A percentile compares a stretch with the other conserved stretches of the same genome.
These are phyloP conservation scores for Delia radicum DNA, from an alignment of 1,140 invertebrate species.

Conservation along the genomic window DNA sequence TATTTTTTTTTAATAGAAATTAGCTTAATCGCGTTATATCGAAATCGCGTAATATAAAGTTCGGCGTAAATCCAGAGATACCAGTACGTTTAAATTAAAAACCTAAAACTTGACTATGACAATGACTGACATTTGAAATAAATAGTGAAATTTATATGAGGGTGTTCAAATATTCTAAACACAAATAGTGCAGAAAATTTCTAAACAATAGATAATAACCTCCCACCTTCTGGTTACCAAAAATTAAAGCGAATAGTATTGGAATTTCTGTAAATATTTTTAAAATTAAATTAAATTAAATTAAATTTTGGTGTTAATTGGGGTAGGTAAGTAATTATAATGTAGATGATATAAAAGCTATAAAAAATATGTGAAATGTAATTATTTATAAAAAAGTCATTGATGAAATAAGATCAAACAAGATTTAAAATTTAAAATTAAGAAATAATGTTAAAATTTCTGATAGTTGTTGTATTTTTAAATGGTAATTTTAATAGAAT, in stretches of 20 bases:
- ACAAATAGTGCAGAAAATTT: not conserved
- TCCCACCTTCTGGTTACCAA: not conserved
- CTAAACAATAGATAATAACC: not conserved
- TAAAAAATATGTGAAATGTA: not conserved
- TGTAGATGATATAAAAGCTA: not conserved
- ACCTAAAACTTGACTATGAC: not conserved
- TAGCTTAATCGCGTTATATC: too few relatives aligned
- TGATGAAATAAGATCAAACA: not conserved
- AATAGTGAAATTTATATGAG: not conserved
- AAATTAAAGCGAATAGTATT: not conserved
- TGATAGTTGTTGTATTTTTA: not conserved
- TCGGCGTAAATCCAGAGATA: not conserved
- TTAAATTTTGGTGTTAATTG: not conserved
- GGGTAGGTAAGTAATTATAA: not conserved
- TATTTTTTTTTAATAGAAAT: too few relatives aligned
- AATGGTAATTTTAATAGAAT: not conserved
- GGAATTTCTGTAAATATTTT: not conserved
- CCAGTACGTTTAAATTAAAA: not conserved
- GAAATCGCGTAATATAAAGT: too few relatives aligned
- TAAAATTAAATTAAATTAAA: not conserved
- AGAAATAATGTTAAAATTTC: not conserved
- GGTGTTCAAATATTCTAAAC: slow-evolving; percentile 13
- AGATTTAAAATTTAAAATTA: too few relatives aligned
- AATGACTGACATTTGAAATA: not conserved
- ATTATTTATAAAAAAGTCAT: not conserved